Evolutionary conservation across 2,888 invertebrate genomes (phyloP).

Genomic region (Dorcus parallelipipedus): DNA sequence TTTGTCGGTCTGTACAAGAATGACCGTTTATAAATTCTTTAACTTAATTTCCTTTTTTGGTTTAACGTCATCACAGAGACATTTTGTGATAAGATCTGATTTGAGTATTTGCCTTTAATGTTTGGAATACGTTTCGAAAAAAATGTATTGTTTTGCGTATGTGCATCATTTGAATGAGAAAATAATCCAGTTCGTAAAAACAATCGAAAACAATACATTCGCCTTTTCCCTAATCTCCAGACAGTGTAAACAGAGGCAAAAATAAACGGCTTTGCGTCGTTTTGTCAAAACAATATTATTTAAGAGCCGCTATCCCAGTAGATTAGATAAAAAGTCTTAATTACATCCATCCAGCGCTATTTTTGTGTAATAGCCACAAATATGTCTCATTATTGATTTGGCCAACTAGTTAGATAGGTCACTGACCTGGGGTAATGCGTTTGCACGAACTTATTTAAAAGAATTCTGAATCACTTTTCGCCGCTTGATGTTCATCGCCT

Average conservation of each 20-base stretch:
- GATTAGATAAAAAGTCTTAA: conserved; percentile 11
- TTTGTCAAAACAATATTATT: conserved; percentile 9
- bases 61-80: too few relatives aligned
- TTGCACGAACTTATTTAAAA: conserved; percentile 20
- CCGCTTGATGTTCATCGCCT: not conserved
- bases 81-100: too few relatives aligned
- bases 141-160: too few relatives aligned
- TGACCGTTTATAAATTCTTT: too few relatives aligned
- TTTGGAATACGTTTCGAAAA: too few relatives aligned
- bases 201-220: not conserved
- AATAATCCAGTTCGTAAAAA: too few relatives aligned
- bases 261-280: conserved; percentile 10
- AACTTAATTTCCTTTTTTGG: too few relatives aligned
- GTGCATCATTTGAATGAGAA: too few relatives aligned
- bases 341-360: conserved; percentile 9
- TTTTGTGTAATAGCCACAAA: conserved; percentile 11
- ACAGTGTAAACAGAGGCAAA: conserved; percentile 12
- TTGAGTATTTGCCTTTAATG: too few relatives aligned
- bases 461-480: conserved; percentile 18
- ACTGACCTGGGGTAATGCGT: conserved; percentile 30
- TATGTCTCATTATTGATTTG: conserved; percentile 26
- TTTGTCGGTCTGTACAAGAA: too few relatives aligned
- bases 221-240: conserved; percentile 14
- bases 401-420: conserved; percentile 25
- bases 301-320: not conserved